A percentile compares a stretch with the other conserved stretches of the same genome.
Evolutionary conservation across 2,888 invertebrate species (phyloP).

Genomic region (Pseudanteris insignis): DNA sequence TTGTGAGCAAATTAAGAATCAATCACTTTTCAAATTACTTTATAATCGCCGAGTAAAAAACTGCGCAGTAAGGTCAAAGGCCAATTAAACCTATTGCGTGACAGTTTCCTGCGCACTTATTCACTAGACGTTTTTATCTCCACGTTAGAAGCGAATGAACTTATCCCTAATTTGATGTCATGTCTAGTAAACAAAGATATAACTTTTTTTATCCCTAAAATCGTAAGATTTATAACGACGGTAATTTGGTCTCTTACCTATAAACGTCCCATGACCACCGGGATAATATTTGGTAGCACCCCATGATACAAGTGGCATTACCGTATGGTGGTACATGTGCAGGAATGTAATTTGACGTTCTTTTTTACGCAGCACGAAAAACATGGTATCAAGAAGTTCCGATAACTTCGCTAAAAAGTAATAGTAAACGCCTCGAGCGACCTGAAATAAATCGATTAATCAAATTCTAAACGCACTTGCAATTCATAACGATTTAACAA

Average conservation of each 20-base stretch:
- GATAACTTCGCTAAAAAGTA: conserved; percentile 91
- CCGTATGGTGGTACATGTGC: conserved; percentile 93
- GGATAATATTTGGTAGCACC: conserved; percentile 90
- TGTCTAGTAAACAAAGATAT: too few relatives aligned
- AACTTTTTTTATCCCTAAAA: too few relatives aligned
- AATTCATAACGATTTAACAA: too few relatives aligned
- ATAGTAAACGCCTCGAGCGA: conserved; percentile 79
- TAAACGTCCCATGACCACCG: conserved; percentile 90
- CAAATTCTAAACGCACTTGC: too few relatives aligned
- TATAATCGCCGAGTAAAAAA: too few relatives aligned
- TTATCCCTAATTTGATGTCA: too few relatives aligned
- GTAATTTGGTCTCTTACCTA: conserved; percentile 68
- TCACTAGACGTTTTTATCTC: too few relatives aligned
- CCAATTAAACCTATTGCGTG: background rate
- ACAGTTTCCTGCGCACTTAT: too few relatives aligned
- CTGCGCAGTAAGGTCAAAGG: background rate
- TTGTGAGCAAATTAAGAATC: too few relatives aligned
- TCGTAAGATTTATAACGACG: too few relatives aligned
- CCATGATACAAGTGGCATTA: conserved; percentile 95
- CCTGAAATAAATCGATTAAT: conserved; percentile 61
- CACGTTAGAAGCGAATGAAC: too few relatives aligned
- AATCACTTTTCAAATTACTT: too few relatives aligned
- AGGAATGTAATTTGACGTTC: conserved; percentile 88
- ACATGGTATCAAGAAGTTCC: conserved; percentile 90
- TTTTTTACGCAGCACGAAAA: conserved; percentile 93